Evolutionary conservation across 2,113 vertebrate species (phyloP).

Genomic region (Columba janthina): DNA sequence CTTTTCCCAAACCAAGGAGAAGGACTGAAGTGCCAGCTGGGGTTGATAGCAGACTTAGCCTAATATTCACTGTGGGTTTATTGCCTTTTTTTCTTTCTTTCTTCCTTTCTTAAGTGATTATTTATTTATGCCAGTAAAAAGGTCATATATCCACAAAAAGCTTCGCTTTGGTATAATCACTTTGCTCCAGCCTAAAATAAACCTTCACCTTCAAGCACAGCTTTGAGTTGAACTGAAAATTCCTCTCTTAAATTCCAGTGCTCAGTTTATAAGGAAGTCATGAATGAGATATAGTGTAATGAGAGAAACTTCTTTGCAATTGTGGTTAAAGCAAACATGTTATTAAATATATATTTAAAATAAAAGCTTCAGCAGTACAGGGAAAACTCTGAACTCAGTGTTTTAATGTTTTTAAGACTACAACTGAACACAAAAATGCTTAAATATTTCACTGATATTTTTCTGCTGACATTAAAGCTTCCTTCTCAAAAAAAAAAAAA

Average conservation of each 20-base stretch:
- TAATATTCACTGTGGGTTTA: not conserved
- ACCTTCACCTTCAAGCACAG: not conserved
- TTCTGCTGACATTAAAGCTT: not conserved
- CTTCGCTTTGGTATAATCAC: not conserved
- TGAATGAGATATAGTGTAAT: slow-evolving; percentile 3
- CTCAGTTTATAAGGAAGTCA: not conserved
- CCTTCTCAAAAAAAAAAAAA: not conserved
- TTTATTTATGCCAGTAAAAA: not conserved
- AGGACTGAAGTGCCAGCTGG: not conserved
- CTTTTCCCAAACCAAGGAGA: not conserved
- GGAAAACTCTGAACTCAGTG: not conserved
- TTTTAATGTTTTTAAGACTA: not conserved
- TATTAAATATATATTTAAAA: not conserved
- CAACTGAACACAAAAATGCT: not conserved
- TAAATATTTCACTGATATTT: not conserved
- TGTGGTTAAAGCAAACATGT: not conserved
- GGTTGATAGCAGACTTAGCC: not conserved
- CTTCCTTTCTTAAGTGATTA: not conserved
- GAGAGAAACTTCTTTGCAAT: not conserved
- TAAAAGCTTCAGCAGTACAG: not conserved
- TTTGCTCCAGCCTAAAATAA: not conserved
- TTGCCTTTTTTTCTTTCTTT: not conserved
- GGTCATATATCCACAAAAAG: not conserved
- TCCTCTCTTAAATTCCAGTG: not conserved
- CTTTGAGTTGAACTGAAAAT: too few species aligned